Evolutionary conservation across 2,113 vertebrate genomes (phyloP), one percentile per base, ranked within the genome.

Genomic region (Bubalus kerabau): DNA sequence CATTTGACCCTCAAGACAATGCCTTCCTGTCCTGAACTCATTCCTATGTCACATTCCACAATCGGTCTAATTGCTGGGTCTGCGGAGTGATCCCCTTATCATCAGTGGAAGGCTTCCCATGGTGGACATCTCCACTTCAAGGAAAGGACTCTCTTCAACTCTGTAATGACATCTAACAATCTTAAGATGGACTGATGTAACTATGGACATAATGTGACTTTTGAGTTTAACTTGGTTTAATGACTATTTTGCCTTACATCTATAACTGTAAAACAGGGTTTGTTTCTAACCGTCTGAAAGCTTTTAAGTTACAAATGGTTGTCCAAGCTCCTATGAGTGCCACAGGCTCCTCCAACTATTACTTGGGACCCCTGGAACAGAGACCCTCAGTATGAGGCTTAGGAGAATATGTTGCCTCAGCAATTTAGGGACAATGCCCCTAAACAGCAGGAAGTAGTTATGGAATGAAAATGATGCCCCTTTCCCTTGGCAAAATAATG

Each of bases 1-100:
- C n/a, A 23, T 12, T 17, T 71, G n/a, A 40, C 10, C n/a, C n/a
- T 67, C 64, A 21, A 36, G 64, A 36, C 32, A 36, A 36, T 36
- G n/a, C 17, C 64, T 40, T 36, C n/a, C 67, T 23, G n/a, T 71
- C 19, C 67, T 23, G 10, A 5, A 3, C 67, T 71, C 67, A 71
- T 11, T 71, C n/a, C 67, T 40, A 12, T 12, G 5, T 21, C 19
- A 3, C n/a, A 40, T 71, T 71, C n/a, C 67, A 40, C n/a, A 71
- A 3, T 40, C 10, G 2, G n/a, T 23, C n/a, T 71, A 36, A 71
- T 21, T 71, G n/a, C 64, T 71, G 64, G 64, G 64, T 36, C 64
- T 36, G 17, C 0, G 0, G n/a, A 71, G 2, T 6, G 7, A 19
- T 36, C 67, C 67, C 67, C n/a, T 40, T 11, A 23, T 40, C n/a